Conservation (phyloP, 2,113 vertebrate genomes). For the Nesoenas mayeri region DNA sequence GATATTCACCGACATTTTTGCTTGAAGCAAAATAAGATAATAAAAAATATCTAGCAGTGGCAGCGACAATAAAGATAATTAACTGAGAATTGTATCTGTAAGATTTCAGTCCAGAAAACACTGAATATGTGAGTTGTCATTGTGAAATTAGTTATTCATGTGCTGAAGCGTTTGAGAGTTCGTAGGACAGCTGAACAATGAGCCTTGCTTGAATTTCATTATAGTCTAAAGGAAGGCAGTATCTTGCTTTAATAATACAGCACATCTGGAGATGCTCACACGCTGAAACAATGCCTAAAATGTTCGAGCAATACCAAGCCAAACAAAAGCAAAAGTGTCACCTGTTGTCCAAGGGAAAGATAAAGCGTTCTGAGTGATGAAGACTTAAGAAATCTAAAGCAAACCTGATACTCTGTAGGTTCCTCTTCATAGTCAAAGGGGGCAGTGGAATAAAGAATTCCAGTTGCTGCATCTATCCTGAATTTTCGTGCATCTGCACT, state of each 20-base stretch:
- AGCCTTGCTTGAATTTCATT: not conserved
- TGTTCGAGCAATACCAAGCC: not conserved
- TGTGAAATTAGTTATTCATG: not conserved
- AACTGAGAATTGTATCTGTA: not conserved
- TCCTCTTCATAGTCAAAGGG: slow-evolving; percentile 69
- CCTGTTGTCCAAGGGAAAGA: not conserved
- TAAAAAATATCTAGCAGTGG: not conserved
- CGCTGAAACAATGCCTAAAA: not conserved
- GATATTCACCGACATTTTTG: not conserved
- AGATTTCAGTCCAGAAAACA: not conserved
- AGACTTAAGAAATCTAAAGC: not conserved
- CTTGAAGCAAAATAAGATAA: not conserved
- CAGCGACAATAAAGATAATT: not conserved
- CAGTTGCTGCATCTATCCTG: slow-evolving; percentile 51
- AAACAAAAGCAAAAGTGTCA: not conserved
- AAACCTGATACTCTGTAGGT: slow-evolving; percentile 65
- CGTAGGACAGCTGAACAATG: not conserved
- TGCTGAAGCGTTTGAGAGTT: not conserved
- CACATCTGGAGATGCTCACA: not conserved
- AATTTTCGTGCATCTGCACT: not conserved
- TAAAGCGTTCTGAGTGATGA: not conserved
- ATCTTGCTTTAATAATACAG: not conserved
- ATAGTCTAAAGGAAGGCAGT: not conserved
- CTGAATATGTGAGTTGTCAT: not conserved
- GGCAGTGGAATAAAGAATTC: slow-evolving; percentile 48